Evolutionary conservation across 2,797 vertebrate genomes (phyloP).

Genomic region (Labroides dimidiatus): DNA sequence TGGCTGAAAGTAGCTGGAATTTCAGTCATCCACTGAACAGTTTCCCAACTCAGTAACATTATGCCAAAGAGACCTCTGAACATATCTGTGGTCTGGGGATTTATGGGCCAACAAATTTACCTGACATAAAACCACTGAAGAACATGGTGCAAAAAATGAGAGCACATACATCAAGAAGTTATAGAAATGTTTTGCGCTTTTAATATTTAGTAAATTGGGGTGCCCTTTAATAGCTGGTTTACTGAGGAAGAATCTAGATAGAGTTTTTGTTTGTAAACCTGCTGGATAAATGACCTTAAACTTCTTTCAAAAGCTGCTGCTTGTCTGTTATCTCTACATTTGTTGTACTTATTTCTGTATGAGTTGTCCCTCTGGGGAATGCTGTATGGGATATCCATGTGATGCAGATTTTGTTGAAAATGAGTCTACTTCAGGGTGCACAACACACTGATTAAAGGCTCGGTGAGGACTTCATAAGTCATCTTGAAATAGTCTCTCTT

Average conservation of each 20-base stretch:
- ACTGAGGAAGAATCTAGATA: background rate
- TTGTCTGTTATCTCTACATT: too few species aligned
- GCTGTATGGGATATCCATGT: too few species aligned
- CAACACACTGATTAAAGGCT: too few species aligned
- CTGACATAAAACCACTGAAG: conserved; percentile 22
- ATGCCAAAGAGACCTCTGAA: conserved; percentile 38
- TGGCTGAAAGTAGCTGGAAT: conserved; percentile 16
- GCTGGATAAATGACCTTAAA: too few species aligned
- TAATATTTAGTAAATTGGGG: conserved; percentile 1
- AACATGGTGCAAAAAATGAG: conserved; percentile 16
- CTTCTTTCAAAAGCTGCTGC: too few species aligned
- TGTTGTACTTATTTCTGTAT: too few species aligned
- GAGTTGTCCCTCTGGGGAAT: too few species aligned
- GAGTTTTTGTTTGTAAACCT: too few species aligned
- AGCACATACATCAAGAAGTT: background rate
- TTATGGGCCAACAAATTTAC: conserved; percentile 35
- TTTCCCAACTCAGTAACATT: conserved; percentile 6
- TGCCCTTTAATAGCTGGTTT: background rate
- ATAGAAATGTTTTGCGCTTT: conserved; percentile 4
- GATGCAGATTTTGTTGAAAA: too few species aligned
- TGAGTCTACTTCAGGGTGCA: too few species aligned
- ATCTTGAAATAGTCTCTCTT: too few species aligned
- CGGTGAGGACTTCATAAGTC: too few species aligned
- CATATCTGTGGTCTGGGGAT: conserved; percentile 16
- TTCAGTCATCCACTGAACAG: conserved; percentile 16